phyloP scores from a whole-genome alignment of 2,888 invertebrate genomes.

The Furcula furcula region DNA sequence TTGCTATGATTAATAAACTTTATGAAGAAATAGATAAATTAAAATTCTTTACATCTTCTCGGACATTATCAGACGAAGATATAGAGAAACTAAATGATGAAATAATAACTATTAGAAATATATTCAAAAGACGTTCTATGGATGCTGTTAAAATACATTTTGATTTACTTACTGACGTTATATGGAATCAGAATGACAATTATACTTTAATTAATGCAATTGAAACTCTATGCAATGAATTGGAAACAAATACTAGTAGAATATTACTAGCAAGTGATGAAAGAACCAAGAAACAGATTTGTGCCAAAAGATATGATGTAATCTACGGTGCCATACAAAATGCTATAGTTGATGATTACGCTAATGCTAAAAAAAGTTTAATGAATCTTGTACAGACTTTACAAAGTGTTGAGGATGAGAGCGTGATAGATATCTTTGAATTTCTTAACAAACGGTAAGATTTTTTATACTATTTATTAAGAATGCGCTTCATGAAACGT shows the following conservation, averaged over 20 bases:
- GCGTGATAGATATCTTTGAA: conserved; percentile 40
- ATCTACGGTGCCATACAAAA: conserved; percentile 46
- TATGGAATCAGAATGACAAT: conserved; percentile 45
- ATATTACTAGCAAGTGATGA: conserved; percentile 49
- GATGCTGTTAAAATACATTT: conserved; percentile 60
- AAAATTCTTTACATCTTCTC: too few relatives aligned
- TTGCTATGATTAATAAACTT: conserved; percentile 55
- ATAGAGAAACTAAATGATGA: conserved; percentile 39
- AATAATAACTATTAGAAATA: conserved; percentile 42
- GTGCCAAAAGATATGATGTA: conserved; percentile 50
- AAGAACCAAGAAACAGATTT: conserved; percentile 52
- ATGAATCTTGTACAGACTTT: conserved; percentile 42
- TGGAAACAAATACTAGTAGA: conserved; percentile 45
- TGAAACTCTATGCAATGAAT: conserved; percentile 43
- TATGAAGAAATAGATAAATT: conserved; percentile 38
- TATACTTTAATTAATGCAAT: conserved; percentile 49
- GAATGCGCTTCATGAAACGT: too few relatives aligned
- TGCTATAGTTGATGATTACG: conserved; percentile 39
- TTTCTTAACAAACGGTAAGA: conserved; percentile 56
- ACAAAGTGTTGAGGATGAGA: conserved; percentile 21
- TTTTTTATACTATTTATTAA: not conserved
- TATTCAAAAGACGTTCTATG: conserved; percentile 54
- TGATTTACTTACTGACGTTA: conserved; percentile 57
- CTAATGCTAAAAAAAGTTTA: conserved; percentile 43
- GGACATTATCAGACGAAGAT: conserved; percentile 33